Evolutionary conservation across 2,797 vertebrate species (phyloP).

Genomic region (Chloroceryle inda): DNA sequence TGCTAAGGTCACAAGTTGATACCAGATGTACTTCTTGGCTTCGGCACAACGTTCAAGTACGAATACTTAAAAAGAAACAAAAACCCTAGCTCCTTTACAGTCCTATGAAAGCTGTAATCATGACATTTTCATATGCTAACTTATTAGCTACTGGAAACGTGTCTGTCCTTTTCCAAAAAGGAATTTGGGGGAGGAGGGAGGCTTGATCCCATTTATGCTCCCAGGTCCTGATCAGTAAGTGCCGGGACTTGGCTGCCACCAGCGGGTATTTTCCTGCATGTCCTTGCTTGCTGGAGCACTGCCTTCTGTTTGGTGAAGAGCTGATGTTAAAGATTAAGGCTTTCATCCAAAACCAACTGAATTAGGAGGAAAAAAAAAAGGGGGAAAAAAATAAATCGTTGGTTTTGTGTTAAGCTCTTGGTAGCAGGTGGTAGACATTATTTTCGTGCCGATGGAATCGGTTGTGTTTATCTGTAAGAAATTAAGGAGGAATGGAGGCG

Average conservation of each 20-base stretch:
- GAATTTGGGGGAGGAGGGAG: not conserved
- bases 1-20: constrained; percentile 34
- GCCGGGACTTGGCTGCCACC: not conserved
- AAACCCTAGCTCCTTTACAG: not conserved
- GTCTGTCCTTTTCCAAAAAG: not conserved
- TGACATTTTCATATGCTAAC: not conserved
- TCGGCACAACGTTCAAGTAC: not conserved
- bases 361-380: not conserved
- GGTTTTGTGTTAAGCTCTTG: not conserved
- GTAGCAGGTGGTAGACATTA: not conserved
- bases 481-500: constrained; percentile 6
- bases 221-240: not conserved
- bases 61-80: not conserved
- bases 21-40: constrained; percentile 31
- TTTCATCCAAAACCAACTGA: not conserved
- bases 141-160: not conserved
- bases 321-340: not conserved
- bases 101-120: not conserved
- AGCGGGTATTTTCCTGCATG: not conserved
- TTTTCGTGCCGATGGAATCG: not conserved
- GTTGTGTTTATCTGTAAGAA: constrained; percentile 21
- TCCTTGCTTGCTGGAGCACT: not conserved
- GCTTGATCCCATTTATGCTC: not conserved
- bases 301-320: not conserved
- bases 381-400: not conserved